Base-by-base conservation (phyloP, 2,888 invertebrate species). In the Kryphioiulus occultus region DNA sequence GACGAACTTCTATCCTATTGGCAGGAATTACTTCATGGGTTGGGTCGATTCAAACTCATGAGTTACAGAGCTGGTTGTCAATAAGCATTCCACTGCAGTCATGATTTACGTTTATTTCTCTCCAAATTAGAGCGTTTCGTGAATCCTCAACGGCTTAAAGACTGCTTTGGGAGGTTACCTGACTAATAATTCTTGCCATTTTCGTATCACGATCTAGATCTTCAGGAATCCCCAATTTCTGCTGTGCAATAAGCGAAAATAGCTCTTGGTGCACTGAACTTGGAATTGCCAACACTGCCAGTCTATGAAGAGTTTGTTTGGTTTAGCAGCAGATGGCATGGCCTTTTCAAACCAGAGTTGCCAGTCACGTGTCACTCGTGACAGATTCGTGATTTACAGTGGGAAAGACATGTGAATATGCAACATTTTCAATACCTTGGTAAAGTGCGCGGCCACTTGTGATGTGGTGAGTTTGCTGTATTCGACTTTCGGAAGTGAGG, bases 401-500 rank as follows among this genome's bases (percentile, higher is more conserved):
- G 39, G 1, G 1, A n/a, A 19, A 19, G 7, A 19, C 5, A 19
- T 30, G 17, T 39, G 83, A 83, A 30, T 26, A 82, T 82, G 26
- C 7, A 47, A 10, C 2, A 59, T n/a, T 83, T 19, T 1, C 7
- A 30, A 5, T 39, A 85, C 85, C 85, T 35, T 85, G 85, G 85
- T 42, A 85, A 4, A 44, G 85, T 85, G 68, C 32, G 59, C 26
- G 53, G 59, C 53, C 35, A 59, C 53, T 68, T 59, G 86, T 68
- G 86, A 59, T 68, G 53, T 35, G 86, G 32, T 47, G 30, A 26
- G 83, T 78, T 83, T 1, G 17, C 32, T 59, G 59, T 32, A 86
- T 30, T 53, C 32, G 86, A 30, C 53, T 59, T 86, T 86, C 59
- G 26, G 59, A 86, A 26, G 85, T 44, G 35, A 30, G 85, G 44